Base-by-base conservation (phyloP, 2,113 vertebrate genomes). In the Scomber colias region DNA sequence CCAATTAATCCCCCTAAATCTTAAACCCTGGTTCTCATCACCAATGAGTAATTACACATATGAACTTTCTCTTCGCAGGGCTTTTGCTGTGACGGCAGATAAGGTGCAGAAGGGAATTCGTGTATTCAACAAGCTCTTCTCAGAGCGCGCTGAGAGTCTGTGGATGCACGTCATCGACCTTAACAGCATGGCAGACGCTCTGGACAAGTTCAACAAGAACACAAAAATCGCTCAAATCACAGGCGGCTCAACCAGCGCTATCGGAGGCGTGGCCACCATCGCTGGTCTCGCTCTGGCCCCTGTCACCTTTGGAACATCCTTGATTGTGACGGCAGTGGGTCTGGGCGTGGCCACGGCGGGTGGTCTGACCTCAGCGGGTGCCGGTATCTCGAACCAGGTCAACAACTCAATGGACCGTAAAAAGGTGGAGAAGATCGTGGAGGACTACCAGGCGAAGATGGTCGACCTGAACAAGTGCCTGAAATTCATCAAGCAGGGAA, bases 221-320 rank as follows among this genome's bases (percentile, higher is more conserved):
- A 92, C 94, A 31, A 95, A 95, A 85, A 95, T 96, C 2, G 95
- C 94, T 51, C 93, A 95, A 55, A 94, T 96, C 85, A 95, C 95
- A 0, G 95, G 95, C 0, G 93, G 94, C 56, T 95, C 95, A 79
- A 95, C 94, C 64, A 95, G 94, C 1, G 94, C 94, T 19, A 77
- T 95, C 2, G 95, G 95, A 0, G 95, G 95, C 0, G 87, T 95
- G 5, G 81, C 92, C 61, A 95, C 94, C 73, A 95, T 95, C 30
- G 64, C 94, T 0, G 95, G 95, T 35, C 84, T 96, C 0, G 93
- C 93, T 7, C 82, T 95, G 79, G 94, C 94, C 9, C 95, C 95
- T 0, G 70, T 96, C 77, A 96, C 94, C 61, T 57, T 95, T 60
- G 95, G 95, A 48, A 81, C 89, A 12, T 95, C 95, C 0, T 65